phyloP scores from a whole-genome alignment of 2,888 invertebrate species.

The Eueremaeus valkanovi region DNA sequence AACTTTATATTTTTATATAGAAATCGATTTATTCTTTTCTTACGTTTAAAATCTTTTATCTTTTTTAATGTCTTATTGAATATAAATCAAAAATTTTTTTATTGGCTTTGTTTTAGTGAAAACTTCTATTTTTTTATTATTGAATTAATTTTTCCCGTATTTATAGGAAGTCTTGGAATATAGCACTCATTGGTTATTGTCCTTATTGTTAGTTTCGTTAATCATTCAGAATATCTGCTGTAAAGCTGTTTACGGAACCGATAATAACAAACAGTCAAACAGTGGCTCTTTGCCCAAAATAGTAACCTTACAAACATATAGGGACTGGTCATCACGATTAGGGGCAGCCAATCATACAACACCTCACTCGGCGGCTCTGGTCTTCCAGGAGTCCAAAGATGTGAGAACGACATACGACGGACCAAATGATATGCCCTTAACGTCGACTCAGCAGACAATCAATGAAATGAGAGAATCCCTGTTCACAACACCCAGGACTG shows the following conservation, averaged over 20 bases:
- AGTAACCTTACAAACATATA: background rate
- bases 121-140: background rate
- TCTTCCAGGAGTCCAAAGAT: conserved; percentile 27
- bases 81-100: no score
- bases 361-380: background rate
- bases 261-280: background rate
- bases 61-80: background rate
- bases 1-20: background rate
- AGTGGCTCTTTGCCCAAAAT: background rate
- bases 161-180: no score
- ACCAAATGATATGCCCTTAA: background rate
- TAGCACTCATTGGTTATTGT: background rate
- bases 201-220: background rate
- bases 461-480: background rate
- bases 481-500: background rate
- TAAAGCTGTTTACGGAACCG: background rate
- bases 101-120: no score
- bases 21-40: background rate
- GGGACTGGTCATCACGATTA: conserved; percentile 20
- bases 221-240: background rate
- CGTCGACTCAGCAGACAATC: background rate
- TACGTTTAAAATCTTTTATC: background rate
- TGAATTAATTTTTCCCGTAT: background rate
- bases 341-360: background rate
- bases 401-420: conserved; percentile 6